Conservation (phyloP, 2,888 invertebrate species). For the Drosophila mimica region DNA sequence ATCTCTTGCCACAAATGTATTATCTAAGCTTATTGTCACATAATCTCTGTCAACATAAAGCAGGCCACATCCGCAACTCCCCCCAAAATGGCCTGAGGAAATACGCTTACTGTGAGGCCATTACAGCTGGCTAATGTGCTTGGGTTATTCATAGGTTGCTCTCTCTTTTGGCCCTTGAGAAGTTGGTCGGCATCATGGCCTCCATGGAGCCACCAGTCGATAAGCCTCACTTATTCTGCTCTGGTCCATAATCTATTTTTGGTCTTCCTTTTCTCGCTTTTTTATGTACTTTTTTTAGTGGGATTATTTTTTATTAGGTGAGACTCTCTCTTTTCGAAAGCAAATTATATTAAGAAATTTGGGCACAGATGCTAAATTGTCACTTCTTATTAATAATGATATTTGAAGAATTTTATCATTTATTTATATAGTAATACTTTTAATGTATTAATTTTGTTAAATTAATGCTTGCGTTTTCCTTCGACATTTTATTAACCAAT, state of each 20-base stretch:
- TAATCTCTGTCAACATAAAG: slow-evolving; percentile 68
- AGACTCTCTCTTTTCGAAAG: background rate
- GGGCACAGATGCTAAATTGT: background rate
- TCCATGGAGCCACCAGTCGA: background rate
- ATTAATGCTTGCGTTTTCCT: fast-evolving
- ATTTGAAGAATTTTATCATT: background rate
- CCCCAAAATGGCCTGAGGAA: slow-evolving; percentile 8
- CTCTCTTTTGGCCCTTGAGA: slow-evolving; percentile 5
- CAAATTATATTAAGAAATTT: background rate
- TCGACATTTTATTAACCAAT: background rate
- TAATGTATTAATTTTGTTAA: background rate
- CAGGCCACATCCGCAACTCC: slow-evolving; percentile 25
- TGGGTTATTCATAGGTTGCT: slow-evolving; percentile 1
- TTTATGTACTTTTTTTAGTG: background rate
- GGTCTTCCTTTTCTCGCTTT: background rate
- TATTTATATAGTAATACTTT: background rate
- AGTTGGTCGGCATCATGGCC: too few relatives aligned
- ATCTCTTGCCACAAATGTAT: slow-evolving; percentile 34
- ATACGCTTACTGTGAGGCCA: slow-evolving; percentile 28
- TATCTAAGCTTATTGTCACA: slow-evolving; percentile 77
- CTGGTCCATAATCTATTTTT: background rate
- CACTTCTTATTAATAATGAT: background rate
- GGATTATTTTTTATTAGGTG: background rate
- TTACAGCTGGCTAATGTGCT: slow-evolving; percentile 27
- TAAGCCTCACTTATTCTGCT: background rate